Base-by-base conservation (phyloP, 2,888 invertebrate genomes). In the Orchestes rusci region DNA sequence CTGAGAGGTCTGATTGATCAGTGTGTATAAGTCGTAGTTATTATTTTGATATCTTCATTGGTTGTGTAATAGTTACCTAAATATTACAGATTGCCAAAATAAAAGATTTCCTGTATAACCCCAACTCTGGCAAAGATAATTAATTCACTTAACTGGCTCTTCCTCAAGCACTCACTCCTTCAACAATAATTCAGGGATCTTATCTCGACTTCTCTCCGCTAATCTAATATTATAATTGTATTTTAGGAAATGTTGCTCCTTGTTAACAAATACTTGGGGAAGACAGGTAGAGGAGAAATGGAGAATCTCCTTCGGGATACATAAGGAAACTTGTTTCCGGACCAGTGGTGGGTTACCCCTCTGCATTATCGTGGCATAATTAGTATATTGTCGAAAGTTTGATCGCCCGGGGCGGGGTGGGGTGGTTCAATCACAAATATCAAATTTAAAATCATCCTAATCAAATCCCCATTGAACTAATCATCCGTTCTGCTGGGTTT, bases 171-270 rank as follows among this genome's bases (percentile, higher is more conserved):
- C 34, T 41, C 28, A 41, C 39, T 34, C 23, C 28, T 30, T 51
- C 53, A 53, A 60, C 56, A 55, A 52, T 55, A 43, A 38, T 43
- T 37, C 37, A 43, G 16, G 32, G 63, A 64, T 65, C 61, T 62
- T 65, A 64, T 63, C 64, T 58, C n/a, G n/a, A n/a, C n/a, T n/a
- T 51, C 55, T 45, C 56, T 60, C 37, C 43, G 61, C 66, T 69
- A 69, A 69, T 69, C 68, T 69, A 69, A 69, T 69, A 69, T 69
- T 69, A 68, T 69, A 69, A 69, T 69, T 69, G 68, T 68, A 68
- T 69, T 67, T 65, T 62, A 57, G 59, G 67, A 67, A 67, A 68
- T 67, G 68, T 63, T 66, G 63, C 67, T 62, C 67, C 64, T 66
- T 68, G 68, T 69, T 69, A 69, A 65, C 67, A 63, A 66, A 65